Evolutionary conservation across 2,113 vertebrate genomes (phyloP).

Genomic region (Percina caprodes): DNA sequence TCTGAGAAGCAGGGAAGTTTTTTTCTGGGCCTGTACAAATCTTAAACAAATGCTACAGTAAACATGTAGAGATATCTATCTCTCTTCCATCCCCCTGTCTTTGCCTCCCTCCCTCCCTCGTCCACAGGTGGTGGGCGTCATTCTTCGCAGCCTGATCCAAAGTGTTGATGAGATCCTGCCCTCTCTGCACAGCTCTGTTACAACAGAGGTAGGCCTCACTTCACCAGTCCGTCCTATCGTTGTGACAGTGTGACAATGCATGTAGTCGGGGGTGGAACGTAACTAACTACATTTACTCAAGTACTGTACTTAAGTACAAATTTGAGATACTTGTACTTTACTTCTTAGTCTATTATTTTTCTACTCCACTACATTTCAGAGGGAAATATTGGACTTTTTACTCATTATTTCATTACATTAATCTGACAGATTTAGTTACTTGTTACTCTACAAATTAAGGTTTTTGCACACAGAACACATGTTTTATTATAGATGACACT

Average conservation of each 20-base stretch:
- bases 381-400: no score
- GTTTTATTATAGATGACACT: no score
- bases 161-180: conserved; percentile 93
- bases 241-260: not conserved
- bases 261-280: no score
- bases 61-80: not conserved
- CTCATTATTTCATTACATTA: no score
- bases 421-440: no score
- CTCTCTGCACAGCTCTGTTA: conserved; percentile 84
- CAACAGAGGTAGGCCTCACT: conserved; percentile 87
- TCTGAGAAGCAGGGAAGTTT: not conserved
- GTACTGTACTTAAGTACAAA: no score
- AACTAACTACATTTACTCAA: no score
- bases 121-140: conserved; percentile 87
- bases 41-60: not conserved
- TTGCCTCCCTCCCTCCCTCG: not conserved
- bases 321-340: no score
- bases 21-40: not conserved
- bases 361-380: no score
- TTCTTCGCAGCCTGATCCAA: conserved; percentile 88
- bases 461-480: no score
- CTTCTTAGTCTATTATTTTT: no score
- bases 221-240: not conserved
- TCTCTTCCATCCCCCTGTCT: not conserved
- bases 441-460: no score